Base-by-base conservation (phyloP, 2,888 invertebrate genomes). In the Cheilosia soror region DNA sequence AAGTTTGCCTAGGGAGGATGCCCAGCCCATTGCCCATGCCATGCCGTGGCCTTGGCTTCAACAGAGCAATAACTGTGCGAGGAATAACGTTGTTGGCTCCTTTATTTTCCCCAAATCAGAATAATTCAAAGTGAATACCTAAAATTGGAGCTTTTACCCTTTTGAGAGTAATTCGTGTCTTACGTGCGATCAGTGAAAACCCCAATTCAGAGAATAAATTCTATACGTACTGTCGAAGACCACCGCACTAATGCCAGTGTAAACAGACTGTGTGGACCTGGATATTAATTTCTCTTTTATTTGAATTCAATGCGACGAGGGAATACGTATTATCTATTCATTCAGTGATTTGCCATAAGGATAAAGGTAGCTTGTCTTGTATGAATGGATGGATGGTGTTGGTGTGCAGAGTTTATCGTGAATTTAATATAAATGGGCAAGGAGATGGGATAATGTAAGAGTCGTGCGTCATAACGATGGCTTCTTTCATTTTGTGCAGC, bases 121-220 rank as follows among this genome's bases (percentile, higher is more conserved):
- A 71, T 66, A 53, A 47, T 55, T 72, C 58, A 53, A 66, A 71
- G 40, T 25, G 40, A 77, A 77, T 65, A 58, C 49, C 29, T 44
- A 53, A 63, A 73, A 73, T 47, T 47, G 47, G 9, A 75, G 58
- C 29, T 60, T 66, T 71, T 53, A 60, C 47, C 51, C 71, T 71
- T 76, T 71, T 37, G 58, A 33, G 29, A 69, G 57, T 60, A 53
- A 65, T 71, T 77, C 65, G 31, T 53, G 40, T 53, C 53, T 47
- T 62, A 68, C 31, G 47, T 78, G 55, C 33, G 31, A 20, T 53
- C 31, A 4, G 27, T 57, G 27, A 42, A 25, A 33, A 60, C n/a
- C n/a, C 51, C 13, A 68, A 51, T 51, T 51, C 55, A 13, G 27
- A 20, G 20, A 15, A 3, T 4, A 60, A 29, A n/a, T 13, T 25